Conservation (phyloP, 2,888 invertebrate genomes). For the Orthonevra nobilis region DNA sequence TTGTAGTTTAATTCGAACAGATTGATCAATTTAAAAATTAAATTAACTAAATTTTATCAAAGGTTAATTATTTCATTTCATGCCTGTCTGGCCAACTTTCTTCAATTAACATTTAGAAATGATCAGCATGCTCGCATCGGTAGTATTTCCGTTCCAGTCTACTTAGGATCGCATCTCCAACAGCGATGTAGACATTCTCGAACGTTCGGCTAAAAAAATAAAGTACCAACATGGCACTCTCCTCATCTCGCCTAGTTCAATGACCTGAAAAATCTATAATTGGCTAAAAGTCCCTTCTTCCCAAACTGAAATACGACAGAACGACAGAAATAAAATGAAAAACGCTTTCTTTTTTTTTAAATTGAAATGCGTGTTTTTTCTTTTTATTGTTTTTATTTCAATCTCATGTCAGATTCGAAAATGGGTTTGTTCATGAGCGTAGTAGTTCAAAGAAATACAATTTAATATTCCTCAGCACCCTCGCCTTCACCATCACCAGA, state of each 20-base stretch:
- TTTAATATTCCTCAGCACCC: slow-evolving; percentile 89
- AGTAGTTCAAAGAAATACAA: slow-evolving; percentile 37
- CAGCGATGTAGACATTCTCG: too few species aligned
- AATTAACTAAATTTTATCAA: too few species aligned
- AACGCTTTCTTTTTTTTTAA: slow-evolving; percentile 17
- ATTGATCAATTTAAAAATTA: too few species aligned
- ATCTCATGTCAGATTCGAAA: slow-evolving; percentile 62
- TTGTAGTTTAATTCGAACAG: too few species aligned
- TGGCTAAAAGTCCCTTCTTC: background rate
- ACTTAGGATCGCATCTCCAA: too few species aligned
- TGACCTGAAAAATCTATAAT: slow-evolving; percentile 17
- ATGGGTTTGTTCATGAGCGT: slow-evolving; percentile 41
- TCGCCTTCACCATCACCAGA: slow-evolving; percentile 90
- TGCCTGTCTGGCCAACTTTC: too few species aligned
- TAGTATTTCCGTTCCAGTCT: too few species aligned
- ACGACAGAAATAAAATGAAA: slow-evolving; percentile 25
- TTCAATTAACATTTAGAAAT: too few species aligned
- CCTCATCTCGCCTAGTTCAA: slow-evolving; percentile 15
- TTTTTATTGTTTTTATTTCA: too few species aligned
- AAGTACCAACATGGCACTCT: background rate
- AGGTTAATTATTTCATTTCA: too few species aligned
- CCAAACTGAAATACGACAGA: background rate
- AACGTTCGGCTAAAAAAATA: too few species aligned
- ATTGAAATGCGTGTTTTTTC: slow-evolving; percentile 56
- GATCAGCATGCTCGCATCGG: too few species aligned